Evolutionary conservation across 2,797 vertebrate species (phyloP), one percentile per base, ranked within the genome.

Genomic region (Sparidentex hasta): DNA sequence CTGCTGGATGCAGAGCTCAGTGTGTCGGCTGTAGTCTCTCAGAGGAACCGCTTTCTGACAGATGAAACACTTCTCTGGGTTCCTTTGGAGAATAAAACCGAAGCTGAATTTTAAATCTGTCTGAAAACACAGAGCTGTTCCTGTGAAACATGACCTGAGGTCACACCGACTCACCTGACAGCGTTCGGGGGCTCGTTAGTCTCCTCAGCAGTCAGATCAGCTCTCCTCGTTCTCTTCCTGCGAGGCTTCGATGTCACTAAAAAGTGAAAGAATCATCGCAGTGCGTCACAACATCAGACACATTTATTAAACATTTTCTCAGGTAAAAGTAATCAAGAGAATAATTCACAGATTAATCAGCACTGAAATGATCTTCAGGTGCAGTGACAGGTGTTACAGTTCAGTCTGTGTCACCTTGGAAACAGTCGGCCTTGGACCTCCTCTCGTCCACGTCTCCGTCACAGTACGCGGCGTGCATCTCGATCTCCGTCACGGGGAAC

Each of bases 401-500:
- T 25, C 13, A 20, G 43, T 38, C 4, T 13, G 4, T 8, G 21
- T 84, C 50, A 92, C 91, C 80, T 87, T 70, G 77, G 50, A 59
- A 59, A 46, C 47, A 11, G 56, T 64, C 17, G 0, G 4, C 38
- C 2, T 48, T 25, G 0, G 78, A 9, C 13, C 29, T 71, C 43
- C 66, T 43, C 56, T 81, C 41, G 0, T 76, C 81, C 38, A 71
- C 88, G 46, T 91, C 92, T 1, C 96, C 97, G 2, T 97, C 94
- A 84, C 98, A 99, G 93, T 95, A 97, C 64, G 98, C 98, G 0
- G 98, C 97, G 12, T 99, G 98, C 67, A 93, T 65, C 88, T 98
- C 96, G 0, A 99, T 97, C 91, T 95, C 88, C 0, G 76, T 51
- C 0, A 59, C 79, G 0, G 96, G 94, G 81, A 97, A 99, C 13